Percentiles rank a stretch among this genome's conserved stretches.
Evolutionary conservation across 2,113 vertebrate species (phyloP).

Genomic region (Apteryx mantelli): DNA sequence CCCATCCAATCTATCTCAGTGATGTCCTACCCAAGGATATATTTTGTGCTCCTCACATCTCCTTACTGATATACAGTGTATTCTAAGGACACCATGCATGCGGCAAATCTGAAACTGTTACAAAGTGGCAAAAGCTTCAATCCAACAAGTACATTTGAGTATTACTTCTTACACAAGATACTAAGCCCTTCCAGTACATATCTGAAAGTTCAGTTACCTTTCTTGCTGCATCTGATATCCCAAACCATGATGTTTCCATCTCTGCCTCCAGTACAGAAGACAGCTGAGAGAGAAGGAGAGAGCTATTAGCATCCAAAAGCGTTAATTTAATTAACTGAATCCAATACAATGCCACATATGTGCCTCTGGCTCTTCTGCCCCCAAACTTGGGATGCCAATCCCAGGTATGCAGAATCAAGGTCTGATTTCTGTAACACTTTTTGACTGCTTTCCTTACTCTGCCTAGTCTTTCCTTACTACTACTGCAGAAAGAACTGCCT

Average conservation of each 20-base stretch:
- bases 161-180: not conserved
- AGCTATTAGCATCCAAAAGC: not conserved
- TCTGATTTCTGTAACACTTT: not conserved
- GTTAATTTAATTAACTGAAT: not conserved
- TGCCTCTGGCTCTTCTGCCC: not conserved
- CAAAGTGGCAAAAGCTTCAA: not conserved
- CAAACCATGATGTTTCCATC: constrained; percentile 98
- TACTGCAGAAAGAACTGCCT: not conserved
- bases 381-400: not conserved
- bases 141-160: not conserved
- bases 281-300: constrained; percentile 77
- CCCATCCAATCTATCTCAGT: not conserved
- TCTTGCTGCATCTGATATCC: constrained; percentile 97
- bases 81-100: not conserved
- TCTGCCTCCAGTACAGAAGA: constrained; percentile 95
- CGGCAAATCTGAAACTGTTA: not conserved
- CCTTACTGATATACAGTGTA: not conserved
- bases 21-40: not conserved
- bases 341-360: not conserved
- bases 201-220: constrained; percentile 80
- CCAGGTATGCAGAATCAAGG: not conserved
- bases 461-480: not conserved
- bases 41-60: not conserved
- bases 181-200: not conserved
- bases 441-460: not conserved